phyloP scores from a whole-genome alignment of 1,140 invertebrate species.

The Lordiphosa collinella region DNA sequence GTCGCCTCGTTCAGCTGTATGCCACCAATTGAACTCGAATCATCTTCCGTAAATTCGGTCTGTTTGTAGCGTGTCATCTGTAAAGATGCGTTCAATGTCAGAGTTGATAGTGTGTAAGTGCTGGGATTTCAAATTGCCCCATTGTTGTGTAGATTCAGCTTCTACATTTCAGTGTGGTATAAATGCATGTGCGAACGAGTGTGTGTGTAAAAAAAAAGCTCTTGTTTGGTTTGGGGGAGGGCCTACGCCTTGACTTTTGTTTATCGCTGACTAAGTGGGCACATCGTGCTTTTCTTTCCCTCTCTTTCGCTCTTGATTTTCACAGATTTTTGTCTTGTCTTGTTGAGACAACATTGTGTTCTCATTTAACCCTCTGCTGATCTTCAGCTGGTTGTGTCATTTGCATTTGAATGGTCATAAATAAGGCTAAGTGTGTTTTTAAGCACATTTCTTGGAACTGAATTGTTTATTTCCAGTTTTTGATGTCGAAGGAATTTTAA shows the following conservation, averaged over 20 bases:
- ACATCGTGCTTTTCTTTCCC: neutral
- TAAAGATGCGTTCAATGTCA: constrained; percentile 52
- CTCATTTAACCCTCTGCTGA: constrained; percentile 1
- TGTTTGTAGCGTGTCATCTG: constrained; percentile 93
- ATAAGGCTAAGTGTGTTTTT: no score
- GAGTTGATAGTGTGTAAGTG: neutral
- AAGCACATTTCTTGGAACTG: no score
- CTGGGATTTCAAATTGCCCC: no score
- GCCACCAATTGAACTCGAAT: constrained; percentile 89
- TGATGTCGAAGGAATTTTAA: no score
- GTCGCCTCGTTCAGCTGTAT: constrained; percentile 88
- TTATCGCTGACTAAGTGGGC: constrained; percentile 3
- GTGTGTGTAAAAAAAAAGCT: no score
- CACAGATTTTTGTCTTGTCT: constrained; percentile 3
- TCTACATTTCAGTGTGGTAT: no score
- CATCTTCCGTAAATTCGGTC: constrained; percentile 90
- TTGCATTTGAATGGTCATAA: no score
- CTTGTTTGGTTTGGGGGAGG: neutral
- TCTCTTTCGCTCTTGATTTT: neutral
- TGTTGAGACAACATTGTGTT: constrained; percentile 5
- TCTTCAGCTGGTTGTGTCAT: neutral
- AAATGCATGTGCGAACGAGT: no score
- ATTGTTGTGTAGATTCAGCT: no score
- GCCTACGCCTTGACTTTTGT: neutral
- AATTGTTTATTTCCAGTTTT: no score